Evolutionary conservation across 2,888 invertebrate species (phyloP).

Genomic region (Sussaba pulchella): DNA sequence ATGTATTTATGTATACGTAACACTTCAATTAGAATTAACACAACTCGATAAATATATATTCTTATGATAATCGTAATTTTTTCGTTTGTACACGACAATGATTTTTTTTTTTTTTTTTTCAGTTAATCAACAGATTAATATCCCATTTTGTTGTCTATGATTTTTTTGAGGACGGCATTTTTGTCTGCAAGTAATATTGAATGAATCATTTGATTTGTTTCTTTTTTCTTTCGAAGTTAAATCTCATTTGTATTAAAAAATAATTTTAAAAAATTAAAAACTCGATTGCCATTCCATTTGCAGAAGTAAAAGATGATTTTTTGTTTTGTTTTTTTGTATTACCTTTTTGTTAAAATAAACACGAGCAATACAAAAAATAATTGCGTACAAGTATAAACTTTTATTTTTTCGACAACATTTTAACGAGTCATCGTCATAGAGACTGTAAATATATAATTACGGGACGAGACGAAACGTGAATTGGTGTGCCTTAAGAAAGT

Average conservation of each 20-base stretch:
- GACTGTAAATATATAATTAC: slow-evolving; percentile 24
- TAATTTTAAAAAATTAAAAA: background rate
- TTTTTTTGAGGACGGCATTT: slow-evolving; percentile 81
- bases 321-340: background rate
- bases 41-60: slow-evolving; percentile 59
- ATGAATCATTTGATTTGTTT: slow-evolving; percentile 67
- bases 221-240: too few species aligned
- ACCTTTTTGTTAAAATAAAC: slow-evolving; percentile 15
- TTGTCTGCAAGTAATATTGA: slow-evolving; percentile 77
- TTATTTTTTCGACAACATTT: background rate
- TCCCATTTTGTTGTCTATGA: slow-evolving; percentile 80
- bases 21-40: slow-evolving; percentile 64
- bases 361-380: slow-evolving; percentile 32
- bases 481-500: slow-evolving; percentile 66
- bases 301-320: background rate
- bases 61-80: slow-evolving; percentile 25
- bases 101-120: slow-evolving; percentile 27
- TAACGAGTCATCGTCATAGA: slow-evolving; percentile 5
- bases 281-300: too few species aligned
- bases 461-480: slow-evolving; percentile 20
- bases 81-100: slow-evolving; percentile 61
- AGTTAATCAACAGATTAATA: slow-evolving; percentile 73
- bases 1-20: slow-evolving; percentile 37
- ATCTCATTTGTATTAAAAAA: background rate
- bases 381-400: slow-evolving; percentile 7